phyloP scores from a whole-genome alignment of 2,797 vertebrate genomes.

The Rhinichthys osculus region DNA sequence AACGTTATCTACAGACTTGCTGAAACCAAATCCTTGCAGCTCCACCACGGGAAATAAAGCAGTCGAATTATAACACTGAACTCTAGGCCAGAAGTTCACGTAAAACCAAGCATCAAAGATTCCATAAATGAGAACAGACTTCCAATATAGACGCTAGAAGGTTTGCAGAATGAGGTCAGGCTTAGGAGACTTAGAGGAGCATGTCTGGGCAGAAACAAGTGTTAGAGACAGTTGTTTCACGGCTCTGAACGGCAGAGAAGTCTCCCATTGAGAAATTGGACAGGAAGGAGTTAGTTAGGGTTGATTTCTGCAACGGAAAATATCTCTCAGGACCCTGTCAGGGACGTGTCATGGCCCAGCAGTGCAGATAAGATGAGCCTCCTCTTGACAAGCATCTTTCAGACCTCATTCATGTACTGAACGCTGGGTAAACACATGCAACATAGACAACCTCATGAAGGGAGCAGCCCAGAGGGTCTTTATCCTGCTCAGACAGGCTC shows the following conservation, averaged over 20 bases:
- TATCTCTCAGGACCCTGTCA: slow-evolving; percentile 44
- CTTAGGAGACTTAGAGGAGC: slow-evolving; percentile 35
- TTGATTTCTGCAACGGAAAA: slow-evolving; percentile 39
- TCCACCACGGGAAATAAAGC: slow-evolving; percentile 16
- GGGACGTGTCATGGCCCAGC: slow-evolving; percentile 48
- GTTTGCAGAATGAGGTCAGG: slow-evolving; percentile 41
- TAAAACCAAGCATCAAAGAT: neutral
- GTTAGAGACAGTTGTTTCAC: slow-evolving; percentile 31
- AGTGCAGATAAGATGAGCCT: slow-evolving; percentile 39
- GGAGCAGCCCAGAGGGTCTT: slow-evolving; percentile 65
- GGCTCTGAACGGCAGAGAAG: slow-evolving; percentile 15
- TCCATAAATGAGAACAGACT: slow-evolving; percentile 27
- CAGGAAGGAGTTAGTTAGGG: slow-evolving; percentile 35
- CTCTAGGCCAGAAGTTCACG: slow-evolving; percentile 1
- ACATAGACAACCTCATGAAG: slow-evolving; percentile 49
- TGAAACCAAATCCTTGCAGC: slow-evolving; percentile 10
- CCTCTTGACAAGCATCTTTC: slow-evolving; percentile 54
- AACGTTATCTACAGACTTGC: neutral
- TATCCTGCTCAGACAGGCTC: slow-evolving; percentile 76
- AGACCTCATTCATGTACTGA: slow-evolving; percentile 33
- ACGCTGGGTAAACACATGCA: slow-evolving; percentile 50
- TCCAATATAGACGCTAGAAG: slow-evolving; percentile 1
- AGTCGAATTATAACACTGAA: slow-evolving; percentile 4
- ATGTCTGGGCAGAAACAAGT: slow-evolving; percentile 52
- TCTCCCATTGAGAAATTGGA: slow-evolving; percentile 22